These are phyloP conservation scores for Drosophila pseudoananassae DNA, from an alignment of 1,140 invertebrate genomes.

Conservation along the genomic window DNA sequence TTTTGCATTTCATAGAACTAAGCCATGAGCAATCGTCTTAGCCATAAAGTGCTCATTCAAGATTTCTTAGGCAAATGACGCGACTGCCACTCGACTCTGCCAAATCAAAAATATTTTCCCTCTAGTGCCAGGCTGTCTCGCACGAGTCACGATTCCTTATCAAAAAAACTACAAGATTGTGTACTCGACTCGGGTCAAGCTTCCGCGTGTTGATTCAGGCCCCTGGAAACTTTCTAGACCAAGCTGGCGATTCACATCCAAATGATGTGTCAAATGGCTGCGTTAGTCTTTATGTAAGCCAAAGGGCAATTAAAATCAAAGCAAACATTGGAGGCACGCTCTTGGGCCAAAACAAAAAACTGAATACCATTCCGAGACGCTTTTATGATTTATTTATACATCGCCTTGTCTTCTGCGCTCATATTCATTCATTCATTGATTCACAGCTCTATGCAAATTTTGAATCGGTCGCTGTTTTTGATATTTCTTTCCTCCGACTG, in stretches of 20 bases:
- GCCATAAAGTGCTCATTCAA: slow-evolving; percentile 4
- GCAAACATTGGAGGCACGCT: slow-evolving; percentile 55
- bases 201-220: slow-evolving; percentile 50
- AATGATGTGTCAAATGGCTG: slow-evolving; percentile 66
- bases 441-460: slow-evolving; percentile 73
- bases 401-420: slow-evolving; percentile 15
- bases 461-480: slow-evolving; percentile 38
- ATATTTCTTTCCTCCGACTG: slow-evolving; percentile 51
- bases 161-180: slow-evolving; percentile 25
- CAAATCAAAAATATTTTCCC: slow-evolving; percentile 26
- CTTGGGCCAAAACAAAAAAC: slow-evolving; percentile 17
- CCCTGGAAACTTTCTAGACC: slow-evolving; percentile 53
- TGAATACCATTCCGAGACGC: slow-evolving; percentile 17
- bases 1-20: slow-evolving; percentile 11
- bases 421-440: slow-evolving; percentile 46
- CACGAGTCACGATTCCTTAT: slow-evolving; percentile 55
- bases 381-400: slow-evolving; percentile 53
- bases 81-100: slow-evolving; percentile 15
- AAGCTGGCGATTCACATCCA: slow-evolving; percentile 38
- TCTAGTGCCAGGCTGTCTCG: slow-evolving; percentile 52
- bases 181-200: slow-evolving; percentile 25
- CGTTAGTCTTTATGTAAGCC: slow-evolving; percentile 57
- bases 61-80: slow-evolving; percentile 41
- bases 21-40: background rate
- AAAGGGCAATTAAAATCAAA: slow-evolving; percentile 67